Conservation (phyloP, 2,888 invertebrate genomes). For the Malthinus seriepunctatus region DNA sequence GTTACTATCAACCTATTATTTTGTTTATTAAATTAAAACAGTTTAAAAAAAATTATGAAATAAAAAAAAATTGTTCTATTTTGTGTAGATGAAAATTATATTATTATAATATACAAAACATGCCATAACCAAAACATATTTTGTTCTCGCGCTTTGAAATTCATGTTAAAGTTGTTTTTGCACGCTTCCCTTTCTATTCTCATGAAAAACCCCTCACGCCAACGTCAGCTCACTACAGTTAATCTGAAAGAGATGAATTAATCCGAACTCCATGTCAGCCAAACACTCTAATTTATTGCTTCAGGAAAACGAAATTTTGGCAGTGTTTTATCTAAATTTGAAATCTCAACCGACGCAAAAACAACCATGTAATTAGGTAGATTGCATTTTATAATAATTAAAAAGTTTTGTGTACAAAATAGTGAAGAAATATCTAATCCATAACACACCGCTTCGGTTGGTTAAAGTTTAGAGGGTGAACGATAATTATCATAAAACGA, state of each 20-base stretch:
- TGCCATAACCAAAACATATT: slow-evolving; percentile 25
- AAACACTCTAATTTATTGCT: slow-evolving; percentile 53
- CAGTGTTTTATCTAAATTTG: slow-evolving; percentile 57
- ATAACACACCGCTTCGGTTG: no score
- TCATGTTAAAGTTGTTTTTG: slow-evolving; percentile 31
- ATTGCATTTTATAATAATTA: slow-evolving; percentile 54
- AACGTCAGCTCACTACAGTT: slow-evolving; percentile 53
- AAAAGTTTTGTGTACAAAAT: slow-evolving; percentile 43
- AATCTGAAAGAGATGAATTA: slow-evolving; percentile 58
- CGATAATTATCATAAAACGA: no score
- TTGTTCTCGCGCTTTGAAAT: slow-evolving; percentile 26
- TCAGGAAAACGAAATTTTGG: slow-evolving; percentile 55
- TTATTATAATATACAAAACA: slow-evolving; percentile 20
- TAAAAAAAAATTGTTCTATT: no score
- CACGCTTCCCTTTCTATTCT: slow-evolving; percentile 31
- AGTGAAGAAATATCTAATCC: no score
- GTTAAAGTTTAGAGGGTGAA: no score
- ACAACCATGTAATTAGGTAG: slow-evolving; percentile 53
- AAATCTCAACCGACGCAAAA: slow-evolving; percentile 48
- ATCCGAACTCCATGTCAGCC: slow-evolving; percentile 55
- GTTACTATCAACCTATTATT: no score
- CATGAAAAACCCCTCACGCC: slow-evolving; percentile 43
- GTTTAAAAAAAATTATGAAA: no score
- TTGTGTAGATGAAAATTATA: slow-evolving; percentile 10
- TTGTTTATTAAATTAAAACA: no score